These are phyloP conservation scores for Monochamus saltuarius DNA, from an alignment of 1,140 invertebrate species.

Conservation along the genomic window DNA sequence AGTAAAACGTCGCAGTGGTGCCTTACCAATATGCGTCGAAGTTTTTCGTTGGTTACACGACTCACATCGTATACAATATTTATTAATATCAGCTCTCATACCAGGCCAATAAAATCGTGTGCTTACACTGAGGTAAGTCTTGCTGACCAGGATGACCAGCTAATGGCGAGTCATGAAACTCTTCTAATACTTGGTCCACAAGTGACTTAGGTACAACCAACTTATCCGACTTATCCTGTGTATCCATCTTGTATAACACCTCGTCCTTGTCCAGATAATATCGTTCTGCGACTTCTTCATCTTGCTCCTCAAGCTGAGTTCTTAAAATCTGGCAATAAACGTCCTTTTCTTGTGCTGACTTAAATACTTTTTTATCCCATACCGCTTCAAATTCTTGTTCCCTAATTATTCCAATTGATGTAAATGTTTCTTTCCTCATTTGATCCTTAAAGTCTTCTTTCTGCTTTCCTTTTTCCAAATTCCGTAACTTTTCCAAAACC, in stretches of 20 bases:
- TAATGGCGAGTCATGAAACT: conserved; percentile 1
- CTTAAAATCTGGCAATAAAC: neutral
- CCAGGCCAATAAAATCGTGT: neutral
- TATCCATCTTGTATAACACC: conserved; percentile 1
- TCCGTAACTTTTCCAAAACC: no score
- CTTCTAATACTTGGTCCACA: neutral
- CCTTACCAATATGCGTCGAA: neutral
- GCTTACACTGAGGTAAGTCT: neutral
- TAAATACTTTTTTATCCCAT: conserved; percentile 4
- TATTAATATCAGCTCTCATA: no score
- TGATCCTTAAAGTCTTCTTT: neutral
- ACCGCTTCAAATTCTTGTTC: neutral
- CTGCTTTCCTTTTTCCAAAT: no score
- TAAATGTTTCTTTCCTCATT: neutral
- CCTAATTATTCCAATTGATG: neutral
- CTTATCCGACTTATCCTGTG: neutral
- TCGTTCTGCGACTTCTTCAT: neutral
- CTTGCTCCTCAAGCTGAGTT: neutral
- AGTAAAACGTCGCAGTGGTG: neutral
- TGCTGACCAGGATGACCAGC: conserved; percentile 6
- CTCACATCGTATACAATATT: no score
- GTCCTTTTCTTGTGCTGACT: conserved; percentile 2
- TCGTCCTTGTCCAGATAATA: conserved; percentile 1
- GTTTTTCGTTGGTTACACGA: conserved; percentile 2
- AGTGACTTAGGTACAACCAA: neutral